Conservation (phyloP, 2,888 invertebrate genomes). For the Carcina quercana region DNA sequence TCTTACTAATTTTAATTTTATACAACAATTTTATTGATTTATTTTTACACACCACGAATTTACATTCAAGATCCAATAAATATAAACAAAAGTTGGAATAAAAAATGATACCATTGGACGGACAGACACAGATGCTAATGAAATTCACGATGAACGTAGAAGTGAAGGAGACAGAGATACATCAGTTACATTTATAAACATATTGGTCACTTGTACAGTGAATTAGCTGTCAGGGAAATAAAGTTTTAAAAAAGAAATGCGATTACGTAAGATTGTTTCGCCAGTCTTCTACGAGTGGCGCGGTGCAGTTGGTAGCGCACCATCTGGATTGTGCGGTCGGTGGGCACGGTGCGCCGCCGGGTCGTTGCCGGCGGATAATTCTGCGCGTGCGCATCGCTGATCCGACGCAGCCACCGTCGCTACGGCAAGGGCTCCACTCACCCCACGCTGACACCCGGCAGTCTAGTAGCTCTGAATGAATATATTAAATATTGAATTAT, state of each 20-base stretch:
- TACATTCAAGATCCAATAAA: slow-evolving; percentile 29
- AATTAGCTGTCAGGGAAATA: slow-evolving; percentile 13
- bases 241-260: slow-evolving; percentile 15
- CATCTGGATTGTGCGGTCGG: slow-evolving; percentile 89
- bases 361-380: slow-evolving; percentile 83
- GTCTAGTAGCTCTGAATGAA: slow-evolving; percentile 77
- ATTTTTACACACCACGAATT: slow-evolving; percentile 48
- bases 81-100: slow-evolving; percentile 22
- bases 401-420: slow-evolving; percentile 93
- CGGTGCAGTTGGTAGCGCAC: slow-evolving; percentile 83
- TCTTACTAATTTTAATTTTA: slow-evolving; percentile 57
- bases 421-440: slow-evolving; percentile 90
- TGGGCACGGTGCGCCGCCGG: slow-evolving; percentile 89
- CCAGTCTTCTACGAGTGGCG: slow-evolving; percentile 44
- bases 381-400: slow-evolving; percentile 87
- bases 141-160: slow-evolving; percentile 22
- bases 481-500: no score
- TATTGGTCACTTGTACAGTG: slow-evolving; percentile 19
- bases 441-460: slow-evolving; percentile 92
- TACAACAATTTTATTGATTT: slow-evolving; percentile 42
- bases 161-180: slow-evolving; percentile 17
- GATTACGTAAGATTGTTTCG: slow-evolving; percentile 61
- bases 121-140: slow-evolving; percentile 59
- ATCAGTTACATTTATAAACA: slow-evolving; percentile 8
- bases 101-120: slow-evolving; percentile 54